Evolutionary conservation across 2,113 vertebrate genomes (phyloP).

Genomic region (Aspidoscelis tigris): DNA sequence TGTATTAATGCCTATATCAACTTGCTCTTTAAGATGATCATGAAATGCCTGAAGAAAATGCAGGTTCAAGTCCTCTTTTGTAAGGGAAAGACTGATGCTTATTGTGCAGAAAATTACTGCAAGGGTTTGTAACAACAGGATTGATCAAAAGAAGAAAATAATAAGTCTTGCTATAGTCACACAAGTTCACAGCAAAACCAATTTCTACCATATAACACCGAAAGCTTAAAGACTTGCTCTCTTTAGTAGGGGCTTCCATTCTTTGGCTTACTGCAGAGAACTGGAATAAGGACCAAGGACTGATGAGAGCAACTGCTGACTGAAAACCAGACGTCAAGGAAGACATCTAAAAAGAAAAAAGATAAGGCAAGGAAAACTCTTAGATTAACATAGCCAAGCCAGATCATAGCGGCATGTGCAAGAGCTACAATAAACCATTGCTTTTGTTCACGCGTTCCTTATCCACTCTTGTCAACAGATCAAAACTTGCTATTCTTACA

Average conservation of each 20-base stretch:
- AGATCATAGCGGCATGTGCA: not conserved
- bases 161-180: conserved; percentile 6
- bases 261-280: conserved; percentile 86
- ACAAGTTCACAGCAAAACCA: fast-evolving
- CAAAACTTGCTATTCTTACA: not conserved
- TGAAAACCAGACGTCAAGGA: conserved; percentile 76
- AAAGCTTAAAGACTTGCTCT: conserved; percentile 74
- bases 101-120: not conserved
- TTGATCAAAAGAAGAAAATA: not conserved
- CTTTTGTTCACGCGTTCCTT: too few relatives aligned
- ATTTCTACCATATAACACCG: too few relatives aligned
- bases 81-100: not conserved
- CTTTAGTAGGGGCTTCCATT: conserved; percentile 75
- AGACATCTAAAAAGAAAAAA: conserved; percentile 69
- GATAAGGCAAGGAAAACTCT: conserved; percentile 25
- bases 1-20: not conserved
- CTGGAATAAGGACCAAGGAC: conserved; percentile 85
- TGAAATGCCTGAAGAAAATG: conserved; percentile 28
- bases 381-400: not conserved
- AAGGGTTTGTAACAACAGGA: not conserved
- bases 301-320: conserved; percentile 83
- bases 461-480: not conserved
- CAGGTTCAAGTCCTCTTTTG: not conserved
- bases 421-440: not conserved
- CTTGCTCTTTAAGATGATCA: not conserved